Percentiles rank a stretch among this genome's conserved stretches.
These are phyloP conservation scores for Tauraco erythrolophus DNA, from an alignment of 2,113 vertebrate species.

Conservation along the genomic window DNA sequence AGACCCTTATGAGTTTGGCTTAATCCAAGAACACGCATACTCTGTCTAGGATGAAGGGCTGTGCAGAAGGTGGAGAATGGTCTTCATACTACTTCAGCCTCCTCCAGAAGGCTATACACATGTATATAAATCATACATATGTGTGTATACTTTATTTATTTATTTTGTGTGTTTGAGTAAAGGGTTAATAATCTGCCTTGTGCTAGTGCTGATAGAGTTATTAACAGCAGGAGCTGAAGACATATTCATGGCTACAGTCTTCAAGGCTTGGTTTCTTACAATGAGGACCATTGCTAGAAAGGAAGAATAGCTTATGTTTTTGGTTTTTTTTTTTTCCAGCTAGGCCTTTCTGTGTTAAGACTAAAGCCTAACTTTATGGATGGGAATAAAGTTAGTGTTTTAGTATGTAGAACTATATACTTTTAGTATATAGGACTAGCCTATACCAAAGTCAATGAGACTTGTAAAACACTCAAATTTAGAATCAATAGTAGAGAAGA, in stretches of 20 bases:
- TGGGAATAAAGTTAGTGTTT: background rate
- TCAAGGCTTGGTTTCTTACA: background rate
- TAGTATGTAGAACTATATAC: background rate
- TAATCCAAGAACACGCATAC: background rate
- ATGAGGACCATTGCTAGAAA: background rate
- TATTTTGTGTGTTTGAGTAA: background rate
- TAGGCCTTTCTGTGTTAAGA: background rate
- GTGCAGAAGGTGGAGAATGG: background rate
- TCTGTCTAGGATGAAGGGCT: background rate
- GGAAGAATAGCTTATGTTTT: background rate
- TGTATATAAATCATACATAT: background rate
- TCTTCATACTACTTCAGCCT: background rate
- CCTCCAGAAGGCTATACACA: background rate
- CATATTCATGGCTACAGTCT: background rate
- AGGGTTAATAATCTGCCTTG: background rate
- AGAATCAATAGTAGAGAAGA: background rate
- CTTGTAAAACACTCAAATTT: background rate
- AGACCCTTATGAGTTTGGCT: rapidly evolving
- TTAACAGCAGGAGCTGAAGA: background rate
- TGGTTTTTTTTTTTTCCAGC: background rate
- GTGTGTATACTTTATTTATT: background rate
- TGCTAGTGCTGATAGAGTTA: background rate
- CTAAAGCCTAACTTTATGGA: background rate
- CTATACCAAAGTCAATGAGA: background rate
- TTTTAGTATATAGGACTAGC: background rate